Conservation (phyloP, 2,113 vertebrate genomes). For the Gasterosteus nipponicus region DNA sequence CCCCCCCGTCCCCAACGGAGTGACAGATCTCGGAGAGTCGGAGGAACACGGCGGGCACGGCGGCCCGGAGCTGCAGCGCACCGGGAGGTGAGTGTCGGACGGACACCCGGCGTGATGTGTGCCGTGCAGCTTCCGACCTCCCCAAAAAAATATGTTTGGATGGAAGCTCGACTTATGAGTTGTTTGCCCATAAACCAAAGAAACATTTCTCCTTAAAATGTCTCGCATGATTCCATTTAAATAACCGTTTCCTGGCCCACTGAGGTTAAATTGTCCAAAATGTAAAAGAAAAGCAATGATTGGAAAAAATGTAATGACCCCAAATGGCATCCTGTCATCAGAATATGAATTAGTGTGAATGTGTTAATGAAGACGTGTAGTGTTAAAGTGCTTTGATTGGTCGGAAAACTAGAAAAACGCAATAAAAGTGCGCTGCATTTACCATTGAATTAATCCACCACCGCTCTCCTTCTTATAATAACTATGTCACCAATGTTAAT, state of each 20-base stretch:
- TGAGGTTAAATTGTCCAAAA: not conserved
- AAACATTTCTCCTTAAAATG: not conserved
- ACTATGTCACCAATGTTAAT: not conserved
- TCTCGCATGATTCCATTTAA: not conserved
- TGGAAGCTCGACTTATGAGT: not conserved
- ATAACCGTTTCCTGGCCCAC: not conserved
- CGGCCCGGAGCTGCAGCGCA: constrained; percentile 95
- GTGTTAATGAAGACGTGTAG: too few relatives aligned
- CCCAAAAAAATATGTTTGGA: not conserved
- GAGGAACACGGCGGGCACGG: constrained; percentile 91
- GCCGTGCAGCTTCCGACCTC: constrained; percentile 9
- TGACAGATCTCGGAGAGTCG: constrained; percentile 89
- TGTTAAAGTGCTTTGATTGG: too few relatives aligned
- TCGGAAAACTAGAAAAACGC: too few relatives aligned
- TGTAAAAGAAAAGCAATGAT: not conserved
- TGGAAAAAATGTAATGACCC: not conserved
- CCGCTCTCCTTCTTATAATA: not conserved
- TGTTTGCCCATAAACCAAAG: not conserved
- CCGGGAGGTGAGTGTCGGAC: constrained; percentile 88
- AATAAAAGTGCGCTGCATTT: too few relatives aligned
- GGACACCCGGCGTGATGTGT: not conserved
- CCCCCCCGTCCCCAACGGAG: constrained; percentile 94
- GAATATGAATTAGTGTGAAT: too few relatives aligned
- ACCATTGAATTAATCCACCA: too few relatives aligned
- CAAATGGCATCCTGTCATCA: too few relatives aligned